Percentiles rank a stretch among this genome's conserved stretches.
Evolutionary conservation across 2,888 invertebrate species (phyloP).

Genomic region (Hofmannophila pseudospretella): DNA sequence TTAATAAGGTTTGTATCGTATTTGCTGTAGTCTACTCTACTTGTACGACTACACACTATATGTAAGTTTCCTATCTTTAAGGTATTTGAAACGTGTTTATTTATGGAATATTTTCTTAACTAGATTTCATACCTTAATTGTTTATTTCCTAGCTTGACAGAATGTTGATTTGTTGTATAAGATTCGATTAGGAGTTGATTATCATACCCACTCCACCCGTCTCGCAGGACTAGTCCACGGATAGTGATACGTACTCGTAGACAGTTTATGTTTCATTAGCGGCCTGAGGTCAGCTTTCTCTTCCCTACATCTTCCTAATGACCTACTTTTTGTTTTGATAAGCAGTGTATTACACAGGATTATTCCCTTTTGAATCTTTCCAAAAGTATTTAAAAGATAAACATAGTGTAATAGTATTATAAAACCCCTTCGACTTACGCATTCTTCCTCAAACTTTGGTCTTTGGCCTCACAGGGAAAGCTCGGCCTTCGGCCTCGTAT

Average conservation of each 20-base stretch:
- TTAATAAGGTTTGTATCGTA: no score
- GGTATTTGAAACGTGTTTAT: not conserved
- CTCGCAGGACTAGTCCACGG: constrained; percentile 5
- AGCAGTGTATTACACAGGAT: not conserved
- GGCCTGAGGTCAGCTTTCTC: not conserved
- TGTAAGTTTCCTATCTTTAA: no score
- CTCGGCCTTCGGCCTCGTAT: no score
- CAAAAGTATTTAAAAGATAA: no score
- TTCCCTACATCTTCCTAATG: not conserved
- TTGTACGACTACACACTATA: no score
- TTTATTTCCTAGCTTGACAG: not conserved
- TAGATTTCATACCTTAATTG: not conserved
- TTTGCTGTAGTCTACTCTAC: no score
- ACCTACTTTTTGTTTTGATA: no score
- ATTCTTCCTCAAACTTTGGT: no score
- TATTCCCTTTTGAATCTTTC: no score
- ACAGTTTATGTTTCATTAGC: constrained; percentile 3
- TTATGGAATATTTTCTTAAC: not conserved
- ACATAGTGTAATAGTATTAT: no score
- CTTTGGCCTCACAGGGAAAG: no score
- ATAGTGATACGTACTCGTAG: constrained; percentile 1
- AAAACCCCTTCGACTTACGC: no score
- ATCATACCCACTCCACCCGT: constrained; percentile 2
- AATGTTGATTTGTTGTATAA: not conserved
- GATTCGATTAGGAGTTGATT: not conserved